Conservation (phyloP, 2,888 invertebrate species). For the Seladonia tumulorum region DNA sequence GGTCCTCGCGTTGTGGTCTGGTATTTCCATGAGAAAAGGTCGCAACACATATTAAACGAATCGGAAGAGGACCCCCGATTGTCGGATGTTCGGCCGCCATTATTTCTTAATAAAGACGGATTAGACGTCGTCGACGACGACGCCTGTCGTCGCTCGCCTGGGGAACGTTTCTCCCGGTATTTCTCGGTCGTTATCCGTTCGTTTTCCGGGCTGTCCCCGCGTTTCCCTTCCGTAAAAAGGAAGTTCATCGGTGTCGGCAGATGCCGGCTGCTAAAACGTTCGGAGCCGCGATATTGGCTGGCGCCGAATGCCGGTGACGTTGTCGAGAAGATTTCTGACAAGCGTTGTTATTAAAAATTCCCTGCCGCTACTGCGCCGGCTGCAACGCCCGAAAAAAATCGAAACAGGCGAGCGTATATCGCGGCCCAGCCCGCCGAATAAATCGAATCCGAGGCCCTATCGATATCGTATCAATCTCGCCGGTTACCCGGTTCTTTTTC, state of each 20-base stretch:
- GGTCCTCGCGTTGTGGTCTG: neutral
- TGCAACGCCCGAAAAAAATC: constrained; percentile 41
- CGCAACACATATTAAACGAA: constrained; percentile 41
- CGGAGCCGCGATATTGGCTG: constrained; percentile 80
- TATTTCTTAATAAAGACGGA: constrained; percentile 74
- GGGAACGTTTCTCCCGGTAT: constrained; percentile 24
- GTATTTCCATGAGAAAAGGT: constrained; percentile 46
- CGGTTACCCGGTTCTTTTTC: neutral
- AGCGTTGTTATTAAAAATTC: constrained; percentile 81
- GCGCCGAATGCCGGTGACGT: constrained; percentile 83
- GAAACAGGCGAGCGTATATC: constrained; percentile 45
- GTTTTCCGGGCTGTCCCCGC: constrained; percentile 45
- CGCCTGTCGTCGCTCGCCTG: constrained; percentile 17
- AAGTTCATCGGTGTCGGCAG: constrained; percentile 81
- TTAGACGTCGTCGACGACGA: constrained; percentile 60
- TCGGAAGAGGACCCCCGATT: constrained; percentile 32
- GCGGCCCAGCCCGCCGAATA: constrained; percentile 22
- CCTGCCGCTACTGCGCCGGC: constrained; percentile 21
- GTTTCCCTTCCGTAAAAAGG: constrained; percentile 65
- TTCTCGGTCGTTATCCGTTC: constrained; percentile 49
- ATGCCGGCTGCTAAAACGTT: constrained; percentile 81
- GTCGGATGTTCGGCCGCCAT: constrained; percentile 8
- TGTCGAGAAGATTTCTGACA: constrained; percentile 81
- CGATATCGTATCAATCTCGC: constrained; percentile 36
- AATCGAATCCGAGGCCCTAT: constrained; percentile 26